Conservation (phyloP, 2,797 vertebrate genomes). For the Hafferia zeledoni region DNA sequence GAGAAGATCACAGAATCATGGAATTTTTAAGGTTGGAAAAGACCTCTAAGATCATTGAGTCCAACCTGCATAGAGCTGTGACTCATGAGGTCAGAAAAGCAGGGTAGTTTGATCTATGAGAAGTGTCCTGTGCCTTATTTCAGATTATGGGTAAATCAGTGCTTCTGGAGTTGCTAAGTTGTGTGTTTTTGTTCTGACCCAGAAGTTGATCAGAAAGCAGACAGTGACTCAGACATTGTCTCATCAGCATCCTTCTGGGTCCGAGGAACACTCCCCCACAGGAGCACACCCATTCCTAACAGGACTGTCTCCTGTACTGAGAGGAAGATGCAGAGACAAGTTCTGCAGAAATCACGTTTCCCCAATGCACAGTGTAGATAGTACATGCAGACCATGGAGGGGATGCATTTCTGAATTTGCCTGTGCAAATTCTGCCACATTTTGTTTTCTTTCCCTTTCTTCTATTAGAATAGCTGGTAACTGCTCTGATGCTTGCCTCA, state of each 20-base stretch:
- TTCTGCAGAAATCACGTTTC: neutral
- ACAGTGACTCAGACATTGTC: slow-evolving; percentile 26
- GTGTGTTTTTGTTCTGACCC: neutral
- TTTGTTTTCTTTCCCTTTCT: neutral
- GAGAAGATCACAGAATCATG: neutral
- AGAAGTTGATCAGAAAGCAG: neutral
- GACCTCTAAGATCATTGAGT: neutral
- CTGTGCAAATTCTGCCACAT: neutral
- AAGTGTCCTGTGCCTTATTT: neutral
- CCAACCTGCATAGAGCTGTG: neutral
- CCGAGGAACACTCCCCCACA: neutral
- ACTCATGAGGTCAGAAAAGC: neutral
- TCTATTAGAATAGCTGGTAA: neutral
- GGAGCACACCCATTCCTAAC: neutral
- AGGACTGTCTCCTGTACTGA: neutral
- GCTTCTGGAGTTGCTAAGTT: neutral
- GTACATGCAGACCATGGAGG: neutral
- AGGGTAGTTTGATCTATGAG: neutral
- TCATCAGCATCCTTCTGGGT: neutral
- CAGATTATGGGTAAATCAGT: neutral
- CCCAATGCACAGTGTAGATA: fast-evolving
- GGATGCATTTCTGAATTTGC: neutral
- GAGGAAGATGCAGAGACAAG: neutral
- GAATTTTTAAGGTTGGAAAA: neutral
- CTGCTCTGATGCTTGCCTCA: neutral